A percentile compares a stretch with the other conserved stretches of the same genome.
phyloP scores from a whole-genome alignment of 1,140 invertebrate genomes.

The Holcopasites calliopsidis region DNA sequence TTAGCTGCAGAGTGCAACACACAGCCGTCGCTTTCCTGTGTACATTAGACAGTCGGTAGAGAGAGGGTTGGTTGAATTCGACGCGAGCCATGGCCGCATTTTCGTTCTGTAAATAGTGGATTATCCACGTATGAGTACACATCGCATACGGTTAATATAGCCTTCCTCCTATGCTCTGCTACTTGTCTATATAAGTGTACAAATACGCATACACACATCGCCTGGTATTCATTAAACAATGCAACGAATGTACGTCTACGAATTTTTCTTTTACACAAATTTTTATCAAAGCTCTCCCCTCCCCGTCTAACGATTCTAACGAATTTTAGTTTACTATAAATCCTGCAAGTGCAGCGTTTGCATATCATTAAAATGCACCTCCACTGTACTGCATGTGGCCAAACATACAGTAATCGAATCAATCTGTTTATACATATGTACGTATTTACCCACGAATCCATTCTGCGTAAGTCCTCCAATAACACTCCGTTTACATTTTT shows the following conservation, averaged over 20 bases:
- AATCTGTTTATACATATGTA: background rate
- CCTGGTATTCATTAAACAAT: too few species aligned
- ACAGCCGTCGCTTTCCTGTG: slow-evolving; percentile 51
- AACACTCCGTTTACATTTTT: slow-evolving; percentile 4
- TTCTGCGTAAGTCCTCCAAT: background rate
- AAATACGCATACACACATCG: background rate
- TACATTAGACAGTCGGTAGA: slow-evolving; percentile 49
- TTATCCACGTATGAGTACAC: slow-evolving; percentile 75
- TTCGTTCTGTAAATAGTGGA: slow-evolving; percentile 75
- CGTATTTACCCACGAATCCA: background rate
- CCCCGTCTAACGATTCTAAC: background rate
- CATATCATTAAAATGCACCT: slow-evolving; percentile 21
- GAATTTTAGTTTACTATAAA: slow-evolving; percentile 13
- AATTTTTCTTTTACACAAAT: too few species aligned
- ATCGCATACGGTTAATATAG: slow-evolving; percentile 50
- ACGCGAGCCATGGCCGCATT: slow-evolving; percentile 52
- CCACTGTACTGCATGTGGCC: background rate
- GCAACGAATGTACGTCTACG: too few species aligned
- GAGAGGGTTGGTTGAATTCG: slow-evolving; percentile 56
- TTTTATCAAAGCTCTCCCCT: too few species aligned
- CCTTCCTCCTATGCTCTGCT: background rate
- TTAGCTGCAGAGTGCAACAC: slow-evolving; percentile 55
- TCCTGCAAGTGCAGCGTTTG: slow-evolving; percentile 11
- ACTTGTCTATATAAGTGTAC: background rate
- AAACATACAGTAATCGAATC: slow-evolving; percentile 19